Evolutionary conservation across 2,113 vertebrate genomes (phyloP).

Genomic region (Coptodon bakossiorum): DNA sequence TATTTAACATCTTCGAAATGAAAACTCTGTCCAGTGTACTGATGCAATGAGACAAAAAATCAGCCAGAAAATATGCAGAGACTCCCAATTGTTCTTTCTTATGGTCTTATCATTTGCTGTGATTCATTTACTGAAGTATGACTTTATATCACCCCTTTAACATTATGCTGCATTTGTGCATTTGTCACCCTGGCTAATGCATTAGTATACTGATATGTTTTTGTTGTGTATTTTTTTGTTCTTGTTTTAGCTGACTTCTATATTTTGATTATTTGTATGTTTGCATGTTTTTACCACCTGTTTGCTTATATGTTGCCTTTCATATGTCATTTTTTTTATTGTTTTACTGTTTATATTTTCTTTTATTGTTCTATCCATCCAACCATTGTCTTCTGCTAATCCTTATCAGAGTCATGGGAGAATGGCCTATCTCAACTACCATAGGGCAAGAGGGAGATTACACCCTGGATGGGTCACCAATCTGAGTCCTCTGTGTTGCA

Average conservation of each 20-base stretch:
- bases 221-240: background rate
- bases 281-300: background rate
- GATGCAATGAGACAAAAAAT: slow-evolving; percentile 16
- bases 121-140: background rate
- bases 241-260: background rate
- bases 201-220: background rate
- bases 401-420: background rate
- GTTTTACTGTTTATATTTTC: background rate
- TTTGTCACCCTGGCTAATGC: background rate
- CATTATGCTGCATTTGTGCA: background rate
- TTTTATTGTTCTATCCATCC: background rate
- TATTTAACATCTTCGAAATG: background rate
- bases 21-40: background rate
- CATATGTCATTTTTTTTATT: background rate
- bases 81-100: background rate
- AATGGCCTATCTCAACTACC: background rate
- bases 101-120: background rate
- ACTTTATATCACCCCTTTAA: background rate
- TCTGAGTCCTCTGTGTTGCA: background rate
- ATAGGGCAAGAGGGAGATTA: background rate
- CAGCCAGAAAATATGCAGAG: background rate
- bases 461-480: background rate
- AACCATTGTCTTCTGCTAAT: background rate
- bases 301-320: background rate
- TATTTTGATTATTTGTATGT: background rate